phyloP scores from a whole-genome alignment of 2,888 invertebrate genomes.

The Odontocolon sp. region DNA sequence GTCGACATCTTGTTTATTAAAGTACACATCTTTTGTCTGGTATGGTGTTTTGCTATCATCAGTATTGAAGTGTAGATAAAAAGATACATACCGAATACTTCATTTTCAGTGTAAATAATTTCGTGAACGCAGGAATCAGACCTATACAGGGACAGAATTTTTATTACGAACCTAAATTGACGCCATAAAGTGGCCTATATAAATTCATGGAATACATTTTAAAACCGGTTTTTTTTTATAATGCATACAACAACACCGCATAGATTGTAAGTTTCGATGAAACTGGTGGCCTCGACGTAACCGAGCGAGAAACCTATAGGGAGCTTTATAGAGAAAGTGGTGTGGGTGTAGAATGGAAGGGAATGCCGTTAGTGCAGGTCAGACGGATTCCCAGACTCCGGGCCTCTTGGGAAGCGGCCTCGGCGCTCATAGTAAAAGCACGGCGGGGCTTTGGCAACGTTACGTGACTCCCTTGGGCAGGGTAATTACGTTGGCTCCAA shows the following conservation, averaged over 20 bases:
- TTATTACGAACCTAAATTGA: too few relatives aligned
- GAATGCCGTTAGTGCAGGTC: constrained; percentile 55
- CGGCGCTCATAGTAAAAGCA: constrained; percentile 31
- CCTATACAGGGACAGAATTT: too few relatives aligned
- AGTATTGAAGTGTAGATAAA: too few relatives aligned
- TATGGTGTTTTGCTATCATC: not conserved
- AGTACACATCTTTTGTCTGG: not conserved
- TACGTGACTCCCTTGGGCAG: constrained; percentile 66
- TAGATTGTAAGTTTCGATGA: not conserved
- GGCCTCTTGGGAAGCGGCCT: constrained; percentile 49
- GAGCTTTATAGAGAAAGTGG: not conserved
- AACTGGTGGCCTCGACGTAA: not conserved
- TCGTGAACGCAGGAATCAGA: too few relatives aligned
- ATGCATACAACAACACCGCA: not conserved
- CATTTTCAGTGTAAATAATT: too few relatives aligned
- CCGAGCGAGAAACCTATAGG: constrained; percentile 8
- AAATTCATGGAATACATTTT: too few relatives aligned
- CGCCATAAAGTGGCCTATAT: too few relatives aligned
- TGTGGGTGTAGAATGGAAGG: constrained; percentile 28
- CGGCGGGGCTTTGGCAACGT: constrained; percentile 59
- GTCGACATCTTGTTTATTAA: not conserved
- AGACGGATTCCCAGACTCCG: constrained; percentile 48
- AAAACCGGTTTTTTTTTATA: not conserved
- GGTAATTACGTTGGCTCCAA: constrained; percentile 67
- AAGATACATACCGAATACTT: too few relatives aligned